Evolutionary conservation across 2,888 invertebrate species (phyloP), one percentile per base, ranked within the genome.

Genomic region (Panzeria rudis): DNA sequence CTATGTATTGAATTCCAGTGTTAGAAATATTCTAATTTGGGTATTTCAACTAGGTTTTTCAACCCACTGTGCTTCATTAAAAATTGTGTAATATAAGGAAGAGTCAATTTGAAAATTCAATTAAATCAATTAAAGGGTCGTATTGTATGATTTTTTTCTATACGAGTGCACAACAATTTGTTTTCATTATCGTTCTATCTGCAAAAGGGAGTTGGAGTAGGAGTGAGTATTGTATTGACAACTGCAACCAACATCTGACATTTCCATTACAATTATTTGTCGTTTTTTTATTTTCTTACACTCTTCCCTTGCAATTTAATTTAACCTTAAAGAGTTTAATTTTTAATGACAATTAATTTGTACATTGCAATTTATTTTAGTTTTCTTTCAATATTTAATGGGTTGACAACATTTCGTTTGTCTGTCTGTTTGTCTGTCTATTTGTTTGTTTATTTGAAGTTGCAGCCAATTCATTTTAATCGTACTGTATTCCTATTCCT

Each of bases 271-370:
- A 54, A 38, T 52, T 52, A 50, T 52, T 84, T 71, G 64, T 76
- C 59, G 52, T 59, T 23, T 17, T 47, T n/a, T 25, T 17, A 47
- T 50, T 50, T 66, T 61, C 69, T 78, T 69, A 41, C 15, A 50
- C 64, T 41, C n/a, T 44, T 61, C 13, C 41, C 66, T 59, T 17
- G 15, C 56, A 73, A 54, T 79, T 62, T 25, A 41, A 41, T 72
- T 71, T 64, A 77, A 71, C 76, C 76, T 71, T 76, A 64, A 56
- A 71, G 71, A 83, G 76, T 71, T 83, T 83, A 83, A 77, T 83
- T 77, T 77, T 66, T 71, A 83, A 83, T 75, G 76, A 79, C 86
- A 87, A 87, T 87, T 87, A 87, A 87, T 86, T 86, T 87, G 86
- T 86, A 79, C 86, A 44, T 62, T 86, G 84, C 87, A 81, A 86